Evolutionary conservation across 2,888 invertebrate genomes (phyloP).

Genomic region (Pilophorus perplexus): DNA sequence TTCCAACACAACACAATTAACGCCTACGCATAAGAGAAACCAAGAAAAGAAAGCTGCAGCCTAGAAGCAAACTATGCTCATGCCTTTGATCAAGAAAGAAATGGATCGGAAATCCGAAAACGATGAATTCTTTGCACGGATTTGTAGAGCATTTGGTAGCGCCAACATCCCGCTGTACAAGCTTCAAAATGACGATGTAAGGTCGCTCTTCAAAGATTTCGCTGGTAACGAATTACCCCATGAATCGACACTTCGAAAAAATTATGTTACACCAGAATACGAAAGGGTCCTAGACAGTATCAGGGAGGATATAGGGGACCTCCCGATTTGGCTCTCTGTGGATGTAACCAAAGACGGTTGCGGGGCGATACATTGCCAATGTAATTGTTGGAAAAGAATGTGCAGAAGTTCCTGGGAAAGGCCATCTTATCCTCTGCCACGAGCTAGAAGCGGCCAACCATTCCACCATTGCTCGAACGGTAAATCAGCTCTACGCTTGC

Average conservation of each 20-base stretch:
- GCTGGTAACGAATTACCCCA: too few relatives aligned
- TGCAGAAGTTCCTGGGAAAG: neutral
- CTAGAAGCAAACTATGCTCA: neutral
- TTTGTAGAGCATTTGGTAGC: too few relatives aligned
- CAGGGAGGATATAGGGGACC: too few relatives aligned
- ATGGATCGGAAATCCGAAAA: neutral
- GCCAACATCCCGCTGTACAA: slow-evolving; percentile 31
- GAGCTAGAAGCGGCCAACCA: too few relatives aligned
- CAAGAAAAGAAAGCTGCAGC: neutral
- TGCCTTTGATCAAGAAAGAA: neutral
- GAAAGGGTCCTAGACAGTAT: too few relatives aligned
- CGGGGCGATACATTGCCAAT: slow-evolving; percentile 20
- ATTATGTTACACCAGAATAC: too few relatives aligned
- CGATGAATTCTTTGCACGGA: neutral
- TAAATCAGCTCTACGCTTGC: slow-evolving; percentile 14
- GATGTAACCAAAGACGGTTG: slow-evolving; percentile 33
- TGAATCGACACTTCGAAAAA: slow-evolving; percentile 39
- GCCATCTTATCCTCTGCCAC: too few relatives aligned
- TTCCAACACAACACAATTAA: slow-evolving; percentile 14
- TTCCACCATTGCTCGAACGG: too few relatives aligned
- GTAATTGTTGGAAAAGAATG: slow-evolving; percentile 4
- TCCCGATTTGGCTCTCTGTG: too few relatives aligned
- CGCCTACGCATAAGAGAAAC: slow-evolving; percentile 5
- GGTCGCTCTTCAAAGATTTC: too few relatives aligned
- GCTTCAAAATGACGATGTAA: too few relatives aligned